Evolutionary conservation across 2,113 vertebrate genomes (phyloP), one percentile per base, ranked within the genome.

Genomic region (Apaloderma vittatum): DNA sequence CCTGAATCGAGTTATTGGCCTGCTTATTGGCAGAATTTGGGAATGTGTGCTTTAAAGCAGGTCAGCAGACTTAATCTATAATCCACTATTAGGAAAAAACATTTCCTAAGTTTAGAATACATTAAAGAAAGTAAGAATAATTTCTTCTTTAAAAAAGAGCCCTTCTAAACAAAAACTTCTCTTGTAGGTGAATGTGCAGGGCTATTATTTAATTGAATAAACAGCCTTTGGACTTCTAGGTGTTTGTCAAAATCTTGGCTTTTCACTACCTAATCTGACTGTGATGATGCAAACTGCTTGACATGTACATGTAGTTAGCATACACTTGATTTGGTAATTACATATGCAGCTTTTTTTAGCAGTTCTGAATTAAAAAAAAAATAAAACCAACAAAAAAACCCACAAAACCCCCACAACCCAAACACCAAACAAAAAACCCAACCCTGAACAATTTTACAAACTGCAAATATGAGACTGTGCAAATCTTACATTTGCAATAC

Each of bases 271-370:
- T 65, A 8, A 24, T 75, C 20, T 71, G 57, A 40, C 43, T 27
- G 32, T 26, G 70, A 22, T 27, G 46, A 24, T 32, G 8, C 43
- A 75, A 71, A 29, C 8, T 43, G 24, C 55, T 81, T 67, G 61
- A 77, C 2, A 14, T 34, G 52, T 0, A 57, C 62, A 62, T 49
- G 16, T 18, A 49, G 4, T 57, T 49, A 15, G 5, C 24, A 27
- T 49, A 13, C 5, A 1, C 9, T 36, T 63, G 8, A n/a, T 68
- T 11, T 61, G 27, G 27, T 40, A 57, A 70, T 58, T 76, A 29
- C 7, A 22, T 0, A 0, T 24, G 11, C 29, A 78, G 5, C 37
- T 82, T 54, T 6, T 5, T n/a, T 80, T 55, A 59, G 15, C 27
- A 40, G 8, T 62, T 93, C 36, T 71, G 30, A 62, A 59, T 36